phyloP scores from a whole-genome alignment of 2,888 invertebrate species.

The Druceiella hillmani region DNA sequence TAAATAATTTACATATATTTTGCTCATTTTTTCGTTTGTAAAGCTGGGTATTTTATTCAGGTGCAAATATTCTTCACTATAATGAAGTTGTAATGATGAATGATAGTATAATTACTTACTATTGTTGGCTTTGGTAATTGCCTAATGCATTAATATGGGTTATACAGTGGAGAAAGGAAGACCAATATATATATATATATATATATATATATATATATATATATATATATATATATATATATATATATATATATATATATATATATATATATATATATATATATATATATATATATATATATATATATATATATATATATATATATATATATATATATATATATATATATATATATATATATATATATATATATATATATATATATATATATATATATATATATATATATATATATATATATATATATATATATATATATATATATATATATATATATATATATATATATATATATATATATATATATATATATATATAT shows the following conservation, averaged over 20 bases:
- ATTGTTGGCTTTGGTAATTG: no score
- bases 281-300: not conserved
- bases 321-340: slow-evolving; percentile 1
- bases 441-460: slow-evolving; percentile 1
- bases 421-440: slow-evolving; percentile 1
- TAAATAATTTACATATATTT: no score
- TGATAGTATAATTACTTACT: no score
- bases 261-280: slow-evolving; percentile 1
- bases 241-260: slow-evolving; percentile 1
- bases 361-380: slow-evolving; percentile 1
- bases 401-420: not conserved
- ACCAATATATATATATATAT: slow-evolving; percentile 1
- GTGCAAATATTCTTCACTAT: no score
- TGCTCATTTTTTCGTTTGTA: no score
- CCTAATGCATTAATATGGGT: no score
- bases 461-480: slow-evolving; percentile 1
- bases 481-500: slow-evolving; percentile 1
- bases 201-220: slow-evolving; percentile 1
- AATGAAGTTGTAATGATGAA: no score
- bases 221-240: slow-evolving; percentile 1
- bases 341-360: slow-evolving; percentile 1
- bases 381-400: slow-evolving; percentile 1
- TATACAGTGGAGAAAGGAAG: not conserved
- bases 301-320: slow-evolving; percentile 1
- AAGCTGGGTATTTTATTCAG: no score